Evolutionary conservation across 2,113 vertebrate species (phyloP).

Genomic region (Dryoscopus gambensis): DNA sequence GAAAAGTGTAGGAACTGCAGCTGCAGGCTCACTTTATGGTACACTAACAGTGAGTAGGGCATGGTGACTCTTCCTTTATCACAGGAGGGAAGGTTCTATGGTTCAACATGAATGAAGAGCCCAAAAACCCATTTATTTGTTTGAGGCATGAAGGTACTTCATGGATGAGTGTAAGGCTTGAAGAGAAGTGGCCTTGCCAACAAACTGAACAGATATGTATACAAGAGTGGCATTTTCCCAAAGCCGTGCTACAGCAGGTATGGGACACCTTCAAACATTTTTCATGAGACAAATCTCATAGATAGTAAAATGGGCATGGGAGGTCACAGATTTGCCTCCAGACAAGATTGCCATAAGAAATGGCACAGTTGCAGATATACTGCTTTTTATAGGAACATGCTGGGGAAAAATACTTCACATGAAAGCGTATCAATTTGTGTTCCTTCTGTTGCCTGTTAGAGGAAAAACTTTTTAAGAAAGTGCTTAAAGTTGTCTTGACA

Average conservation of each 20-base stretch:
- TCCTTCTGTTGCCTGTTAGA: background rate
- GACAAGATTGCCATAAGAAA: background rate
- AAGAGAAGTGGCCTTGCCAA: background rate
- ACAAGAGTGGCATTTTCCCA: background rate
- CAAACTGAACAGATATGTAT: background rate
- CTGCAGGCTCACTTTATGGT: background rate
- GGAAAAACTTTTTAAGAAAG: background rate
- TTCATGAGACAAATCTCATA: background rate
- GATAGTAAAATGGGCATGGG: background rate
- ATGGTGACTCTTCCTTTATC: background rate
- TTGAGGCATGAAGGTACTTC: background rate
- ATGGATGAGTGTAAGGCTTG: background rate
- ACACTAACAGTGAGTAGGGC: background rate
- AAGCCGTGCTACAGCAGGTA: background rate
- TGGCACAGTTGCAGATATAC: background rate
- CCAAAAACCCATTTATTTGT: background rate
- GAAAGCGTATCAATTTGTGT: background rate
- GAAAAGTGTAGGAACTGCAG: background rate
- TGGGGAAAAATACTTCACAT: background rate
- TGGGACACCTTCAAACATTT: background rate
- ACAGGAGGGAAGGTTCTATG: background rate
- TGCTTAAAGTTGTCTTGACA: background rate
- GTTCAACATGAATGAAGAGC: background rate
- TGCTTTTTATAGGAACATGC: background rate
- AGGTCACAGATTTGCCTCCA: background rate